Base-by-base conservation (phyloP, 2,797 vertebrate species). In the Tauraco hartlaubi region DNA sequence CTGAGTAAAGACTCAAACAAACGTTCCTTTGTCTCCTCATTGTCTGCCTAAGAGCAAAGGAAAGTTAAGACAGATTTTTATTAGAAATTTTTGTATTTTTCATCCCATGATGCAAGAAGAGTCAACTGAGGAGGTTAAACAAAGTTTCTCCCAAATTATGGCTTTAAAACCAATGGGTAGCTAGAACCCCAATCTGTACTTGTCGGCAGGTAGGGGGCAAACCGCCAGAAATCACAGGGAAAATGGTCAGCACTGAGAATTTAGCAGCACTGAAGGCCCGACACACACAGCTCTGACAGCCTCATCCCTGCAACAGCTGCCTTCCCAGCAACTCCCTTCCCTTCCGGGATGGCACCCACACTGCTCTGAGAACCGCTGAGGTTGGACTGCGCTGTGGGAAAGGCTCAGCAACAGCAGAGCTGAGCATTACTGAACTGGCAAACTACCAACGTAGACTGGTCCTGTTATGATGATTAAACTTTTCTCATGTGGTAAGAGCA, bases 1-100 rank as follows among this genome's bases (percentile, higher is more conserved):
- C 99, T 99, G 97, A 99, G 98, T 91, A 99, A 98, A 64, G 99
- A 99, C 79, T 99, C 99, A 78, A 99, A 99, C 83, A 99, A 98
- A 48, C 98, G 99, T 94, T 99, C 99, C 97, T 99, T 99, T 75
- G 99, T 99, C 83, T 99, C 99, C 87, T 99, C 99, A 7, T 99
- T 99, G 90, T 98, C 98, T 55, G 99, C 98, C 99, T 99, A 97
- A 62, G 28, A 90, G 48, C 41, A 55, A 67, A 92, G 25, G 15
- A 77, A 4, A 78, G 19, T 63, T 12, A 58, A 84, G 37, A 66
- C 18, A 71, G 18, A 4, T 21, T 29, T 44, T 35, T 62, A 52
- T 58, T 4, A 68, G 21, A 52, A 72, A 11, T 29, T 26, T 76
- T 17, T 64, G n/a, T 44, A 69, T 67, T 48, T 71, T 67, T 26